These are phyloP conservation scores for Temnothorax longispinosus DNA, from an alignment of 1,140 invertebrate genomes.

Conservation along the genomic window DNA sequence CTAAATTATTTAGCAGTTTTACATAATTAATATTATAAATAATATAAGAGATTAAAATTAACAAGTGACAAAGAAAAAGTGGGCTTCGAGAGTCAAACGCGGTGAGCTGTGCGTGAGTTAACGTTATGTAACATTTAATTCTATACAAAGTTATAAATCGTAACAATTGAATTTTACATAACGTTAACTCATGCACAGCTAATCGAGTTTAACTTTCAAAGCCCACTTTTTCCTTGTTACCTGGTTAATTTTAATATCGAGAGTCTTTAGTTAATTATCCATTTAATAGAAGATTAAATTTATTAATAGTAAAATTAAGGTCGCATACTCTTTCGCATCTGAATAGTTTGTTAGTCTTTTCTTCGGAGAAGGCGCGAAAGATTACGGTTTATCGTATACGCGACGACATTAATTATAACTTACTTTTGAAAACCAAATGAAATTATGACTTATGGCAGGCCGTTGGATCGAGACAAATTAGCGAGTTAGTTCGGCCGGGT, in stretches of 20 bases:
- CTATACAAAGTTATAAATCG: no score
- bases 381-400: not conserved
- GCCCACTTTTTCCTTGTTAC: no score
- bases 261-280: no score
- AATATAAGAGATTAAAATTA: no score
- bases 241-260: no score
- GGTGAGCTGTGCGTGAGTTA: no score
- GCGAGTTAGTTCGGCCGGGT: slow-evolving; percentile 10
- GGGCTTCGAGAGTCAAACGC: no score
- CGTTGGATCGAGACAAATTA: slow-evolving; percentile 4
- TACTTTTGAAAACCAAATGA: not conserved
- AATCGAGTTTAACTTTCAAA: no score
- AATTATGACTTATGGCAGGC: not conserved
- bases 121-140: no score
- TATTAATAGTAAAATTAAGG: not conserved
- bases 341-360: not conserved
- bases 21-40: slow-evolving; percentile 5
- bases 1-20: not conserved
- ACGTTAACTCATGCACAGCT: no score
- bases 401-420: not conserved
- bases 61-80: no score
- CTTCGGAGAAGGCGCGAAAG: not conserved
- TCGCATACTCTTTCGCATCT: not conserved
- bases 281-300: not conserved
- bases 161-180: no score